Evolutionary conservation across 2,888 invertebrate species (phyloP).

Genomic region (Heliconius charithonia): DNA sequence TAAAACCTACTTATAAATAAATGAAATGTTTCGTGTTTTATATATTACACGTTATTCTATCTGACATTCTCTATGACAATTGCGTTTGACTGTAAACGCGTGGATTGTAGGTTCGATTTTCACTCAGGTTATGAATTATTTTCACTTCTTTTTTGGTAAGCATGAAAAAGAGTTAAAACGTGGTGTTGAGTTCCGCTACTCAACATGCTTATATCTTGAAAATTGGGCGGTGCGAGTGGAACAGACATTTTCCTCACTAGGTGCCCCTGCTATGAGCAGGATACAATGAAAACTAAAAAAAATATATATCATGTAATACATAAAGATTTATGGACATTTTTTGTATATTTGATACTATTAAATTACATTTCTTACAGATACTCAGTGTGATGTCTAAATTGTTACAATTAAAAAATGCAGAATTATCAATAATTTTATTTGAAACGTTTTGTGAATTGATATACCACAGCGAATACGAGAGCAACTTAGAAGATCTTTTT

Average conservation of each 20-base stretch:
- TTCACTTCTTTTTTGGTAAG: background rate
- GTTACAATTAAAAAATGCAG: slow-evolving; percentile 57
- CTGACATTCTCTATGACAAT: too few species aligned
- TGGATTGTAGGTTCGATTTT: background rate
- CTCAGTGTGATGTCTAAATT: slow-evolving; percentile 61
- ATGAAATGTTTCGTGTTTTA: background rate
- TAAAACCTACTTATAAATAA: too few species aligned
- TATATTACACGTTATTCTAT: background rate
- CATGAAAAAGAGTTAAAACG: too few species aligned
- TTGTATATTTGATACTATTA: background rate
- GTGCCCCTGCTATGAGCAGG: background rate
- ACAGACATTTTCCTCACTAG: background rate
- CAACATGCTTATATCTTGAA: background rate
- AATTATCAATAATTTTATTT: slow-evolving; percentile 60
- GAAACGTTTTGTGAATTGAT: slow-evolving; percentile 60
- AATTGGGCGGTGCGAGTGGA: background rate
- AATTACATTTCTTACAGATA: slow-evolving; percentile 57
- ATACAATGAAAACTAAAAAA: background rate
- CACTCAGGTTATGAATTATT: background rate
- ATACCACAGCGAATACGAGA: slow-evolving; percentile 53
- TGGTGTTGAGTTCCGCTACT: background rate
- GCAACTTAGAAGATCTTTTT: slow-evolving; percentile 39
- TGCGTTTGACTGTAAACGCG: background rate
- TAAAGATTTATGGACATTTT: background rate
- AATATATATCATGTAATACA: background rate